Evolutionary conservation across 2,113 vertebrate species (phyloP), one percentile per base, ranked within the genome.

Genomic region (Rhinoptilus africanus): DNA sequence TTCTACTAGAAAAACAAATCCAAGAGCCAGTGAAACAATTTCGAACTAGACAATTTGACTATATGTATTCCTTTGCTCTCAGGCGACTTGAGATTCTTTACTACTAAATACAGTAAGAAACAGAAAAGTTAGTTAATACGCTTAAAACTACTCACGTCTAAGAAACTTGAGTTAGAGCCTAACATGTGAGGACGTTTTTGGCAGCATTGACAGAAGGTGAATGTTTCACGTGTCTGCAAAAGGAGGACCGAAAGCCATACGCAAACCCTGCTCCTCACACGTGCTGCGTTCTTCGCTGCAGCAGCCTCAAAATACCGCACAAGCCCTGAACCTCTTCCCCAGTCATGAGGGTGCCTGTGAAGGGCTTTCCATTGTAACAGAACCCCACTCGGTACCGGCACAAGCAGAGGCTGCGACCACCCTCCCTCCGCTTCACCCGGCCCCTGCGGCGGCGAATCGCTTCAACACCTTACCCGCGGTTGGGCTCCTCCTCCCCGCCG

Each of bases 141-240:
- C 26, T 74, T 24, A 30, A 34, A 69, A 47, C 41, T 8, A n/a
- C 19, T 62, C 0, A 39, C n/a, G 66, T 60, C 21, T 43, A 41
- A 41, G 6, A 41, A 41, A 60, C 10, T 5, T 39, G 27, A 20
- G 11, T 6, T 21, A 23, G 6, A 88, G 2, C 8, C 16, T 12
- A 14, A 32, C 0, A 2, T 1, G 56, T 0, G 2, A 43, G 22
- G 5, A 32, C 4, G 4, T 15, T 35, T 66, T 22, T 10, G 15
- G 11, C 45, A 82, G 28, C 10, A 50, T 21, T 53, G 20, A 30
- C 22, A 6, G 3, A 3, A 37, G 4, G 2, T 5, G 22, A 56
- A 56, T 15, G 16, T 14, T 37, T 63, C 17, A 12, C 9, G 2
- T 2, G 13, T 3, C 60, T 18, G 32, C 7, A 23, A 56, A 6